phyloP scores from a whole-genome alignment of 2,888 invertebrate species.

The Phyllotreta cruciferae region DNA sequence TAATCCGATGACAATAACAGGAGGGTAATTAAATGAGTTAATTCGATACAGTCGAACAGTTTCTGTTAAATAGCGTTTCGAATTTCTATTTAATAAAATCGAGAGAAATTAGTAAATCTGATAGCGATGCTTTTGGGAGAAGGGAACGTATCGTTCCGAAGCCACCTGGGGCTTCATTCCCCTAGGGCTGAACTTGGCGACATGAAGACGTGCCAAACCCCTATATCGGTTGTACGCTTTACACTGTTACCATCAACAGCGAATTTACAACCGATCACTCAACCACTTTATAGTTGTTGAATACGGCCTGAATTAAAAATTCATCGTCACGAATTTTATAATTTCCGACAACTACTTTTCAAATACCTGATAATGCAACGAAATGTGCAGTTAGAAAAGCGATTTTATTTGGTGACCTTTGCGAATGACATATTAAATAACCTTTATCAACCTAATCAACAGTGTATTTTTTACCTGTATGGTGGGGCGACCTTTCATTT shows the following conservation, averaged over 20 bases:
- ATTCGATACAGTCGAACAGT: conserved; percentile 31
- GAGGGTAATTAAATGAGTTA: conserved; percentile 17
- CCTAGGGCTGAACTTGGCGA: conserved; percentile 46
- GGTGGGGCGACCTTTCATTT: conserved; percentile 43
- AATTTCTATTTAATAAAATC: conserved; percentile 44
- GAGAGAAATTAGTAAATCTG: conserved; percentile 42
- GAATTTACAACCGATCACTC: conserved; percentile 7
- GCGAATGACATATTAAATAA: conserved; percentile 44
- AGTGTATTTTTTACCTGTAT: conserved; percentile 44
- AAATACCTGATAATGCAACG: too few relatives aligned
- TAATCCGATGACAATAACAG: background rate
- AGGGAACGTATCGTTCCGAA: conserved; percentile 36
- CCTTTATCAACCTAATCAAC: conserved; percentile 47
- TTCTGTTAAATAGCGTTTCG: conserved; percentile 42
- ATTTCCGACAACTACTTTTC: too few relatives aligned
- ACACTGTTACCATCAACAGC: conserved; percentile 22
- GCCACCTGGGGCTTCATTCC: conserved; percentile 45
- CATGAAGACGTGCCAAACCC: conserved; percentile 44
- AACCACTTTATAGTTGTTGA: background rate
- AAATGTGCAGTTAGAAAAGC: conserved; percentile 1
- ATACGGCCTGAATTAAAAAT: background rate
- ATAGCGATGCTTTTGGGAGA: conserved; percentile 41
- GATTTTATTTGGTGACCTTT: conserved; percentile 40
- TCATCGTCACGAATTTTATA: too few relatives aligned
- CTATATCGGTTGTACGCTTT: conserved; percentile 31